Base-by-base conservation (phyloP, 2,113 vertebrate genomes). In the Calonectris borealis region DNA sequence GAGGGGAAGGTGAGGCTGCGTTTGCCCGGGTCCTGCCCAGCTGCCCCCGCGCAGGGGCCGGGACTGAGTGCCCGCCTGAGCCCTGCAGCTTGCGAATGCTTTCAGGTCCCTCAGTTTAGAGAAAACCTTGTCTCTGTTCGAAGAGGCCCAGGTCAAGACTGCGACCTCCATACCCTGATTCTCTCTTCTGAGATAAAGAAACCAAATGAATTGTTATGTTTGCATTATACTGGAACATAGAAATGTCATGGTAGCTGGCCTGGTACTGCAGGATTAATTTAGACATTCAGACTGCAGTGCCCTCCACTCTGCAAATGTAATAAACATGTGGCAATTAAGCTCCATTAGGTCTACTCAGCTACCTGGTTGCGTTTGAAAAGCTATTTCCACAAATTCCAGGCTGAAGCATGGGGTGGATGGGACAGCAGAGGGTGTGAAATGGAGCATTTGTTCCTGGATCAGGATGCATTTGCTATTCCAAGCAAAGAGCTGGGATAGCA, bases 181-280 rank as follows among this genome's bases (percentile, higher is more conserved):
- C 36, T 27, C 48, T 90, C 64, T 86, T 88, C 57, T 77, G 69
- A 57, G 38, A 80, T 29, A 79, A 91, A 86, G 38, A 88, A 96
- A 81, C 93, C 38, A 92, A 93, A 94, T 60, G 17, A 91, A 82
- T 78, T 91, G 31, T 80, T 90, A 36, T 29, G 60, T 86, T 90
- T 86, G n/a, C n/a, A 42, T 96, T 86, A 71, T 71, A 78, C 22
- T 90, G 76, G 90, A 95, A 86, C 64, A 88, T 11, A 60, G 80
- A 90, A 94, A 94, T 88, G 76, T 90, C 96, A 88, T 82, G 51
- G 64, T 90, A 86, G 68, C 76, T 84, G 83, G 76, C 76, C 68
- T 93, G 46, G 48, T 86, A 93, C 92, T 34, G n/a, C n/a, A 81
- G 68, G 65, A 90, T 86, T 96, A 94, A 95, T 95, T 83, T 93